A percentile compares a stretch with the other conserved stretches of the same genome.
Evolutionary conservation across 2,797 vertebrate species (phyloP).

Genomic region (Corythornis leucogaster): DNA sequence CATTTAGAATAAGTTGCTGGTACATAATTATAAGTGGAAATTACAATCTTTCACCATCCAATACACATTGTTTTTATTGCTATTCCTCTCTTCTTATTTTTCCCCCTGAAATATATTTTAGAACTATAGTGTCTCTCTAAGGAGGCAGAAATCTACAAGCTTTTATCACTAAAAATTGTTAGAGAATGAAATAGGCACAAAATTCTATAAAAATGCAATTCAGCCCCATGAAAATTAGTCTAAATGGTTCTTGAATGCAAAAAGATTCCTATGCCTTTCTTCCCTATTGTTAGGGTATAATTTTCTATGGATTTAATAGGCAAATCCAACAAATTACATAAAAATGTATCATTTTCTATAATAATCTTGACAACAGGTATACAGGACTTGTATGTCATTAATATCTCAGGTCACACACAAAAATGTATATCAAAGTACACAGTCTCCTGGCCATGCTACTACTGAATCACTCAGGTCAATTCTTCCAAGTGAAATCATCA

Average conservation of each 20-base stretch:
- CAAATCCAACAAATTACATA: slow-evolving; percentile 48
- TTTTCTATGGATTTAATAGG: slow-evolving; percentile 41
- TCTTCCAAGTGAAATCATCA: background rate
- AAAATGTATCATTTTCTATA: slow-evolving; percentile 50
- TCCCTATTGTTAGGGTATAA: slow-evolving; percentile 20
- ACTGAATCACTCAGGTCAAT: background rate
- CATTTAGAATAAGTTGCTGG: background rate
- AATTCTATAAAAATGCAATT: slow-evolving; percentile 38
- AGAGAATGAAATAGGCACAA: slow-evolving; percentile 14
- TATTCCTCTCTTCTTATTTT: background rate
- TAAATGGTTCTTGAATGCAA: slow-evolving; percentile 27
- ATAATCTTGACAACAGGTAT: slow-evolving; percentile 38
- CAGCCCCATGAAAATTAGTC: slow-evolving; percentile 32
- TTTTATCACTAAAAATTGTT: slow-evolving; percentile 31
- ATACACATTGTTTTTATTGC: background rate
- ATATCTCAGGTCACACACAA: background rate
- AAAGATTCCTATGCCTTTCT: slow-evolving; percentile 20
- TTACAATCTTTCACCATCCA: background rate
- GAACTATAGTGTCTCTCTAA: background rate
- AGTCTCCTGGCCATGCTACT: background rate
- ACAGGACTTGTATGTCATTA: slow-evolving; percentile 13
- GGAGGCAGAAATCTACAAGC: background rate
- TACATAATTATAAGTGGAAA: slow-evolving; percentile 14
- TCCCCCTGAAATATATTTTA: background rate
- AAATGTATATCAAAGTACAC: background rate